Evolutionary conservation across 1,140 invertebrate genomes (phyloP).

Genomic region (Zaprionus vittiger): DNA sequence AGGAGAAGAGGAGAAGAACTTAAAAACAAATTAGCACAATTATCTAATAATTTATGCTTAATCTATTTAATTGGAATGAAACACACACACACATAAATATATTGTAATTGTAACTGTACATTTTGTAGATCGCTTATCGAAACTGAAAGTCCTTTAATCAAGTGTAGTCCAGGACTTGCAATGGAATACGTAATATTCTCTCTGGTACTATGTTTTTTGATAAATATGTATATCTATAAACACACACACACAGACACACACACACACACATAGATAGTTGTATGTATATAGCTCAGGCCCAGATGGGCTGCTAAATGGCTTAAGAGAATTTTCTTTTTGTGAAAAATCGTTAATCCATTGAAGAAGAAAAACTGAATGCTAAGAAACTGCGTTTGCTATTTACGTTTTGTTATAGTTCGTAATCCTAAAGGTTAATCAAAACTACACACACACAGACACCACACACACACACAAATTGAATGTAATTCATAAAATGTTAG

Average conservation of each 20-base stretch:
- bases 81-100: conserved; percentile 4
- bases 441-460: conserved; percentile 4
- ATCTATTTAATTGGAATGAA: conserved; percentile 62
- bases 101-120: conserved; percentile 62
- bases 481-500: conserved; percentile 70
- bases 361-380: conserved; percentile 28
- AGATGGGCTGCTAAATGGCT: conserved; percentile 32
- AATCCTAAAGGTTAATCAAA: conserved; percentile 46
- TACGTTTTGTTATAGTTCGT: conserved; percentile 58
- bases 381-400: conserved; percentile 44
- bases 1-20: conserved; percentile 21
- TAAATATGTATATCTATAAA: neutral
- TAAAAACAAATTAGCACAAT: conserved; percentile 73
- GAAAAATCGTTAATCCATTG: conserved; percentile 37
- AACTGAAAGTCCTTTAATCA: conserved; percentile 49
- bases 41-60: conserved; percentile 79
- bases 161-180: conserved; percentile 54
- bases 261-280: neutral
- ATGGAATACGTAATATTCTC: conserved; percentile 69
- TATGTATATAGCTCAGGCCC: conserved; percentile 2
- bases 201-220: conserved; percentile 30
- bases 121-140: conserved; percentile 49
- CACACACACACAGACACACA: neutral
- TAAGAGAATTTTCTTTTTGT: conserved; percentile 44
- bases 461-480: conserved; percentile 63